Evolutionary conservation across 2,113 vertebrate genomes (phyloP), one percentile per base, ranked within the genome.

Genomic region (Malurus elegans): DNA sequence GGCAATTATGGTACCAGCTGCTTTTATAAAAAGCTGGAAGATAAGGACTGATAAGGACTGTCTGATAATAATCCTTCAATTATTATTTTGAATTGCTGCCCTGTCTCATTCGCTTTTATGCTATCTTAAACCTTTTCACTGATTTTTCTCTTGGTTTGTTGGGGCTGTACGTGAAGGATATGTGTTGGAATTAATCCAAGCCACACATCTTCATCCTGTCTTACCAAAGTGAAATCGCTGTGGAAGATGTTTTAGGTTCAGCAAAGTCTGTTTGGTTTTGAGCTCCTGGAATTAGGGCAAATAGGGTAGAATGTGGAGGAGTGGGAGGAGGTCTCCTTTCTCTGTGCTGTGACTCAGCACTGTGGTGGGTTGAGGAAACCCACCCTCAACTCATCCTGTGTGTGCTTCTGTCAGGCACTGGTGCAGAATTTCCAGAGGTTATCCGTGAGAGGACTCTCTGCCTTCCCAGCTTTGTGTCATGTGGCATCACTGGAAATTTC

Each of bases 141-240:
- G 86, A 86, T 79, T 92, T 79, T 53, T 76, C 16, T 75, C 72
- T 54, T 79, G 51, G 25, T 83, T 92, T 85, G 21, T 29, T 80
- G 51, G 64, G 67, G 29, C 45, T 92, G 21, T 48, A 21, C 64
- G 47, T 18, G 34, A 80, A 92, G 60, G 56, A 78, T 88, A 71
- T 56, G 38, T 80, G 4, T n/a, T 97, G 82, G 79, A 81, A 56
- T 86, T 80, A 78, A 78, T 62, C 83, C 88, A 93, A 86, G 90
- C 85, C 88, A 90, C 34, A 64, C 0, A 2, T 88, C 79, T 94
- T 86, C 56, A 78, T 87, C 20, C 64, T 66, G 29, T 73, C 7
- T 86, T 83, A 90, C 86, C 82, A 48, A 94, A 76, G 58, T 34
- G 32, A 90, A 93, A 88, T 86, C 1, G 58, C 38, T 90, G 50